Base-by-base conservation (phyloP, 1,140 invertebrate species). In the Oedothorax gibbosus region DNA sequence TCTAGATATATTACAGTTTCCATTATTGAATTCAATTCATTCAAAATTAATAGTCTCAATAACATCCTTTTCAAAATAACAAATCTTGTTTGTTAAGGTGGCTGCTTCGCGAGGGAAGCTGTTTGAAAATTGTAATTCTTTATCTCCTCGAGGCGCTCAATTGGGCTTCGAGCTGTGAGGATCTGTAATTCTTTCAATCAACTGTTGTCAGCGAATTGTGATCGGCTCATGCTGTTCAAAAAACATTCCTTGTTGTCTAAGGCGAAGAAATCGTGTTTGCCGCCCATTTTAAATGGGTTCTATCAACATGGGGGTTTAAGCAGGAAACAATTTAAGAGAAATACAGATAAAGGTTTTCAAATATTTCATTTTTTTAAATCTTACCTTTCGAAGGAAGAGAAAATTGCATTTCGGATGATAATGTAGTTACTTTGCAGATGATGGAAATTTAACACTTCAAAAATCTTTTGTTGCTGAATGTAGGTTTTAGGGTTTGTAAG, bases 101-200 rank as follows among this genome's bases (percentile, higher is more conserved):
- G 35, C 35, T 2, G 1, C 35, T 53, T 49, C 15, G 51, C 15
- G 49, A 5, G 15, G 20, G 72, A 75, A 60, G 56, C 72, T 75
- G 21, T 75, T 75, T 75, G 72, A 49, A 75, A 75, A 75, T 75
- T 75, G 54, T 75, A 75, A 75, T 75, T 75, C 72, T 75, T 75
- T 75, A 49, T 15, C n/a, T 14, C 56, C 72, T 71, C 9, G 14
- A 60, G 72, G 72, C 72, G 72, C 49, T 60, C 56, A 75, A 75
- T 75, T 75, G 56, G 35, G 54, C 21, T 75, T 62, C 60, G 72
- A 75, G 21, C 53, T 75, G 56, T 15, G 20, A 56, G 49, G 21
- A 60, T 75, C 72, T 75, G 20, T 35, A 60, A 75, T 60, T 75
- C 72, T 60, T 75, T 75, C 72, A 75, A 62, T 60, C 72, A 62